Conservation (phyloP, 2,888 invertebrate genomes). For the Busseola fusca region DNA sequence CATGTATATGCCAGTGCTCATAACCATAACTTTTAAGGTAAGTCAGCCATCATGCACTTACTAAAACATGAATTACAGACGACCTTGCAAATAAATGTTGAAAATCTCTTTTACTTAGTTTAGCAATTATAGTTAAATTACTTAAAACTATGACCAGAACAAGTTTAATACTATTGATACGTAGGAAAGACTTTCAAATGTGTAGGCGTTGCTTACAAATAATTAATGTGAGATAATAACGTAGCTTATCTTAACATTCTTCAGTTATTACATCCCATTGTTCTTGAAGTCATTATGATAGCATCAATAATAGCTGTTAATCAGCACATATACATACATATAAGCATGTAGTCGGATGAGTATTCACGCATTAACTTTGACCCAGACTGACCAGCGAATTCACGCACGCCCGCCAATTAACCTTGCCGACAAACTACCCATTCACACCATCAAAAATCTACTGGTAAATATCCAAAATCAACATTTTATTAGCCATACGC, state of each 20-base stretch:
- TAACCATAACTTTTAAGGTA: slow-evolving; percentile 9
- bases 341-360: slow-evolving; percentile 22
- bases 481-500: slow-evolving; percentile 70
- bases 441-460: slow-evolving; percentile 45
- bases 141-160: not conserved
- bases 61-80: not conserved
- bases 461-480: slow-evolving; percentile 53
- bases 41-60: slow-evolving; percentile 14
- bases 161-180: not conserved
- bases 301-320: slow-evolving; percentile 61
- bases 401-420: slow-evolving; percentile 63
- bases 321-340: slow-evolving; percentile 32
- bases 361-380: slow-evolving; percentile 65
- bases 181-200: slow-evolving; percentile 45
- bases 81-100: not conserved
- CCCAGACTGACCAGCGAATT: slow-evolving; percentile 61
- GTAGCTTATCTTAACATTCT: slow-evolving; percentile 40
- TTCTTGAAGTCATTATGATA: slow-evolving; percentile 57
- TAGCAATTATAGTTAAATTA: not conserved
- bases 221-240: slow-evolving; percentile 46
- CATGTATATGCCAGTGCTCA: slow-evolving; percentile 30
- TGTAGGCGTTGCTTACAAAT: slow-evolving; percentile 22
- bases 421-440: slow-evolving; percentile 59
- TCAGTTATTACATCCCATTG: slow-evolving; percentile 57
- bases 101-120: not conserved